A percentile compares a stretch with the other conserved stretches of the same genome.
phyloP scores from a whole-genome alignment of 2,888 invertebrate genomes.

The Eupithecia centaureata region DNA sequence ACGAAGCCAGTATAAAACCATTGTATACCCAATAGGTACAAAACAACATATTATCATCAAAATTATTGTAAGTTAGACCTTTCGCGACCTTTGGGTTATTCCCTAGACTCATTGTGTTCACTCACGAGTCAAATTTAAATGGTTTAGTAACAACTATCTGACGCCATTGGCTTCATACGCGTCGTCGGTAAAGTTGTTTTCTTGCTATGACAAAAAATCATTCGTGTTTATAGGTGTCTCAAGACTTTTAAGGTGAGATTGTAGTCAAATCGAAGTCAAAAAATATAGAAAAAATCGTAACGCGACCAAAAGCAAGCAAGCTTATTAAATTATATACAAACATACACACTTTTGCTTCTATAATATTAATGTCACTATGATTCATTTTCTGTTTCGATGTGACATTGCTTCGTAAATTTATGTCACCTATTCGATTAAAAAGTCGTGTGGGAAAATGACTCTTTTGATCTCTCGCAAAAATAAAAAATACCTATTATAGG shows the following conservation, averaged over 20 bases:
- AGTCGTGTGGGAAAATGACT: background rate
- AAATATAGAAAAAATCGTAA: too few relatives aligned
- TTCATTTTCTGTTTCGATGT: background rate
- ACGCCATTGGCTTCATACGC: background rate
- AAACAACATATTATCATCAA: background rate
- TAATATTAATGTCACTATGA: background rate
- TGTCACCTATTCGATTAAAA: background rate
- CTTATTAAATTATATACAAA: background rate
- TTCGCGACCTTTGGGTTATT: constrained; percentile 27
- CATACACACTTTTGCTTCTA: background rate
- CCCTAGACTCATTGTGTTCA: constrained; percentile 20
- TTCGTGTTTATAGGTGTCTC: too few relatives aligned
- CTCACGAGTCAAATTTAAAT: constrained; percentile 6
- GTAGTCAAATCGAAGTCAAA: too few relatives aligned
- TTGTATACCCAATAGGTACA: background rate
- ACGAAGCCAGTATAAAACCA: background rate
- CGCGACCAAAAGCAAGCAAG: too few relatives aligned
- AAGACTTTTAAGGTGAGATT: too few relatives aligned
- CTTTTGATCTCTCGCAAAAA: background rate
- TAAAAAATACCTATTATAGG: background rate
- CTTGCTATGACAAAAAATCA: too few relatives aligned
- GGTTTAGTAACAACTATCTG: background rate
- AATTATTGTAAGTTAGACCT: constrained; percentile 10
- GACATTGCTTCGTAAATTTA: constrained; percentile 5
- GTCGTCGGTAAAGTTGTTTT: too few relatives aligned